These are phyloP conservation scores for Thecophora atra DNA, from an alignment of 2,888 invertebrate genomes.

Conservation along the genomic window DNA sequence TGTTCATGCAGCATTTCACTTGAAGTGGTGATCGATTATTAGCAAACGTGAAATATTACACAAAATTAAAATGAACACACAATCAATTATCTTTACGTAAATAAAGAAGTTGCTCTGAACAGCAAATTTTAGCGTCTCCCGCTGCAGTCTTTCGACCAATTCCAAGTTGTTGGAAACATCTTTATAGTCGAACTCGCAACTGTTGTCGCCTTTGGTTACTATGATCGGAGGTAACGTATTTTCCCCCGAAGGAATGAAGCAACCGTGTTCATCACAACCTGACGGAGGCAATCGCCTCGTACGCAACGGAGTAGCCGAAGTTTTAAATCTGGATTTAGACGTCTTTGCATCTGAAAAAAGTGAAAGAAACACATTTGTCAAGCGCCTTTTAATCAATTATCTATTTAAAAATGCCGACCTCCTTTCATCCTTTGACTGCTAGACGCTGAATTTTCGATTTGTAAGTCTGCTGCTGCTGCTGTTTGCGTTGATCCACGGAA, in stretches of 20 bases:
- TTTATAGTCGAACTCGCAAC: slow-evolving; percentile 58
- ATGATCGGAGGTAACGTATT: slow-evolving; percentile 69
- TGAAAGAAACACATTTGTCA: background rate
- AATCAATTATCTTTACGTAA: slow-evolving; percentile 76
- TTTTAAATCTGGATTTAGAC: slow-evolving; percentile 42
- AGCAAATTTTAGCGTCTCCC: slow-evolving; percentile 76
- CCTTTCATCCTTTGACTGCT: background rate
- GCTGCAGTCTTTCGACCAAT: slow-evolving; percentile 70
- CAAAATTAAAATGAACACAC: slow-evolving; percentile 70
- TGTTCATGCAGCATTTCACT: slow-evolving; percentile 82
- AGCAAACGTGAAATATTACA: background rate
- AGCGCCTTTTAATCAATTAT: no score
- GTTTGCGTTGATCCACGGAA: slow-evolving; percentile 62
- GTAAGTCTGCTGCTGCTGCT: slow-evolving; percentile 54
- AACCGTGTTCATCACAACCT: slow-evolving; percentile 56
- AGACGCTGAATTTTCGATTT: slow-evolving; percentile 43
- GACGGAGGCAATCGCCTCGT: slow-evolving; percentile 54
- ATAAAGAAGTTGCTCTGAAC: slow-evolving; percentile 80
- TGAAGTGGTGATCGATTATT: slow-evolving; percentile 47
- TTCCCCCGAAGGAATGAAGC: slow-evolving; percentile 65
- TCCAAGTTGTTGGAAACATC: slow-evolving; percentile 68
- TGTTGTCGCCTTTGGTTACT: slow-evolving; percentile 51
- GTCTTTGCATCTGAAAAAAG: slow-evolving; percentile 32
- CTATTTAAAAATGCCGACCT: slow-evolving; percentile 23
- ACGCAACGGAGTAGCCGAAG: slow-evolving; percentile 45